Conservation (phyloP, 2,113 vertebrate genomes). For the Zeus faber region DNA sequence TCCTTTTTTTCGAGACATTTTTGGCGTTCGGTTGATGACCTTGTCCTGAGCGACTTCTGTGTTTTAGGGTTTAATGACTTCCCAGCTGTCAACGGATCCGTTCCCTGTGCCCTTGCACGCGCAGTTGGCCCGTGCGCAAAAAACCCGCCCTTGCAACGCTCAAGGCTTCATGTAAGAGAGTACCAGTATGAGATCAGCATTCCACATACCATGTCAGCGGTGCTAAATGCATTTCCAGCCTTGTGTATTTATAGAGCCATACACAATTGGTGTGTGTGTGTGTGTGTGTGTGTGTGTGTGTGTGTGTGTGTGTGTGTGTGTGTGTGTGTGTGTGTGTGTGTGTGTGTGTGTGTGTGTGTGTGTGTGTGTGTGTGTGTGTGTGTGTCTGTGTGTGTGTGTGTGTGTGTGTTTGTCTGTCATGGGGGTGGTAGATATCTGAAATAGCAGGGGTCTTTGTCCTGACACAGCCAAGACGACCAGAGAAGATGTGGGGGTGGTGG, state of each 20-base stretch:
- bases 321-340: not conserved
- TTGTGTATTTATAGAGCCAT: conserved; percentile 59
- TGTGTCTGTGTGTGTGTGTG: conserved; percentile 8
- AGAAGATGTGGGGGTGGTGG: conserved; percentile 13
- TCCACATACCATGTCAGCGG: conserved; percentile 24
- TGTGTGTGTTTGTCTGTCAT: not conserved
- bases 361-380: not conserved
- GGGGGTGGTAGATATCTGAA: conserved; percentile 17
- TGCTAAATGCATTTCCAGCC: conserved; percentile 37
- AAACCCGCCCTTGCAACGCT: conserved; percentile 28
- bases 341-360: conserved; percentile 1
- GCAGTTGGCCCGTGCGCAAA: conserved; percentile 5
- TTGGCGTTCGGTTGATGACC: not conserved
- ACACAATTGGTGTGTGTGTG: conserved; percentile 12
- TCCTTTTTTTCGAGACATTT: too few relatives aligned
- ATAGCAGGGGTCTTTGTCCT: conserved; percentile 32
- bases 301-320: not conserved
- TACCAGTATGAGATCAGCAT: conserved; percentile 44
- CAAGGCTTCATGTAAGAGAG: conserved; percentile 43
- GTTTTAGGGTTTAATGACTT: not conserved
- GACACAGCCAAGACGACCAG: conserved; percentile 4
- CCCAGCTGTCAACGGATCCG: conserved; percentile 1
- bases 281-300: not conserved
- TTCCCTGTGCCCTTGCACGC: not conserved
- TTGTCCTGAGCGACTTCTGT: not conserved